Base-by-base conservation (phyloP, 2,113 vertebrate species). In the Alethe castanea region DNA sequence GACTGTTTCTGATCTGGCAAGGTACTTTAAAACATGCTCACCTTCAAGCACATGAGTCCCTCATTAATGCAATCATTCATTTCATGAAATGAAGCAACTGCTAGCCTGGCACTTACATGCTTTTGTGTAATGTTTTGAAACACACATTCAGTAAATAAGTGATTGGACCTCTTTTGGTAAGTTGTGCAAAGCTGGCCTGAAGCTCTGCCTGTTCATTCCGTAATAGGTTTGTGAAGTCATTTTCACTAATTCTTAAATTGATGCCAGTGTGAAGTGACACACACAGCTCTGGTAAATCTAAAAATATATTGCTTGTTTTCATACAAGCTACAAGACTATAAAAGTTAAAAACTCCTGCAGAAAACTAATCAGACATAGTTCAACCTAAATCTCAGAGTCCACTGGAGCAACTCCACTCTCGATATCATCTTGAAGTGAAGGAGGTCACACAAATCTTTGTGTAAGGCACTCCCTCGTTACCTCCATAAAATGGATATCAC, bases 61-160 rank as follows among this genome's bases (percentile, higher is more conserved):
- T 38, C 31, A 20, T 60, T 91, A 91, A 66, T 23, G 47, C 40
- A 93, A 60, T 35, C 35, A 74, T 50, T 77, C 50, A 57, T n/a
- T 88, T 71, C 29, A 59, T 70, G 38, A 88, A 86, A 84, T 67
- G 25, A 90, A 82, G 33, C 73, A 90, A 80, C 38, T 40, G 29
- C 20, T 77, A 65, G 60, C 42, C 24, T 42, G 40, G 53, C n/a
- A 80, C 8, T 81, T 69, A 70, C 5, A 17, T 70, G 54, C 88
- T 96, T 98, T 96, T 88, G 79, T 96, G 94, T 36, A 71, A 64
- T 40, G 33, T 78, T 97, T 94, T 91, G n/a, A 77, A 64, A 91
- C 50, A 86, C 76, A 95, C 62, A 54, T 90, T 91, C 59, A 78
- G 86, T 92, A 95, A 95, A 87, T 67, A 91, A 35, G 80, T 71